Evolutionary conservation across 2,797 vertebrate genomes (phyloP).

Genomic region (Onychomys arenicola): DNA sequence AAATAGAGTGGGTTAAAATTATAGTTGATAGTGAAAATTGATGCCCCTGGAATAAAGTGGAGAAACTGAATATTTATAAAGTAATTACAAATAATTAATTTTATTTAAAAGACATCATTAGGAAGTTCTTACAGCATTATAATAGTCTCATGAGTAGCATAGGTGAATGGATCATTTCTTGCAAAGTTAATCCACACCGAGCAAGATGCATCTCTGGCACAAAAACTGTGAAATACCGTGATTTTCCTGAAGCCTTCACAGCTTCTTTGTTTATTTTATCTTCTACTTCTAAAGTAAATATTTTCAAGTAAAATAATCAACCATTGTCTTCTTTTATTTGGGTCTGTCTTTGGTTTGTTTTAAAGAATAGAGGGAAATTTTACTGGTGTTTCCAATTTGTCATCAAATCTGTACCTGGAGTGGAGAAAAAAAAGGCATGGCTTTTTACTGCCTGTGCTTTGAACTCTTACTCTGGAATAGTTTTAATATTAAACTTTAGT

Average conservation of each 20-base stretch:
- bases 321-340: background rate
- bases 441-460: background rate
- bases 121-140: slow-evolving; percentile 71
- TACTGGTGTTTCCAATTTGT: background rate
- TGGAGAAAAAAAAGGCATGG: background rate
- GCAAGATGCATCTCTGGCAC: background rate
- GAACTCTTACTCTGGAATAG: background rate
- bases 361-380: background rate
- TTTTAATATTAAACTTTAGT: slow-evolving; percentile 15
- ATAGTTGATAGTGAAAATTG: slow-evolving; percentile 76
- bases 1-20: slow-evolving; percentile 79
- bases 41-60: slow-evolving; percentile 67
- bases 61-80: slow-evolving; percentile 78
- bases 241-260: slow-evolving; percentile 7
- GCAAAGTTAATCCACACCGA: slow-evolving; percentile 47
- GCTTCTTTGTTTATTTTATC: background rate
- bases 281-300: slow-evolving; percentile 42
- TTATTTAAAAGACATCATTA: slow-evolving; percentile 79
- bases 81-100: slow-evolving; percentile 78
- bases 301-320: slow-evolving; percentile 57
- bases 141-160: slow-evolving; percentile 54
- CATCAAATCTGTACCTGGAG: background rate
- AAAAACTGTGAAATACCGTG: slow-evolving; percentile 48
- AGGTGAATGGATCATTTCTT: slow-evolving; percentile 54
- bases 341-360: background rate